Base-by-base conservation (phyloP, 2,888 invertebrate genomes). In the Eupithecia pulchellata region DNA sequence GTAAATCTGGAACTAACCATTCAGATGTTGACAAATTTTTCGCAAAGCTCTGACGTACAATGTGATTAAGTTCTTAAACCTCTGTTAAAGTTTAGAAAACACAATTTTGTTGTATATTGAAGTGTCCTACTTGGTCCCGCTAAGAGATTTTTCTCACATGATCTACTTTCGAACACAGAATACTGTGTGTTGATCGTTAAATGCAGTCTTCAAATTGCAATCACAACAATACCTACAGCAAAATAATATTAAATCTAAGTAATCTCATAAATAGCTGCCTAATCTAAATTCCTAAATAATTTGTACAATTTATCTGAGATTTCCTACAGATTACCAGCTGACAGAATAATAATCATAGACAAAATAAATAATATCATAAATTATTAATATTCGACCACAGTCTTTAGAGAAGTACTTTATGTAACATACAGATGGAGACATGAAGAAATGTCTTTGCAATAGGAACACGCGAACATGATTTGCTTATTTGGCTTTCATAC, bases 181-280 rank as follows among this genome's bases (percentile, higher is more conserved):
- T 86, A 86, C 84, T 86, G 85, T 85, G 86, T 80, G 83, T 85
- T 84, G 86, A 85, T 90, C 86, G 86, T 83, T 91, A 91, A 92
- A 92, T 91, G 91, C 93, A 94, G 92, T 93, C 92, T 93, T 91
- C 85, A 86, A 84, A 84, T 85, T 81, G 84, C 83, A 81, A 92
- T 92, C 93, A 93, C 93, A 92, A 91, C 83, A 91, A 91, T 91
- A 55, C 20, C 52, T 52, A 92, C 86, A 90, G 79, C 87, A 86
- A 89, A 84, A 84, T 88, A 84, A 88, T 84, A 85, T 86, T 82
- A 86, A 84, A 87, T 88, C 90, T 91, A 92, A 88, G 87, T 94
- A 93, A 94, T 94, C 93, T 94, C 93, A 94, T 94, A 93, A 94
- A 93, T 93, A 93, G 86, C 88, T 84, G 85, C 84, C 83, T 92